These are phyloP conservation scores for Physocephala rufipes DNA, from an alignment of 2,888 invertebrate species.

Conservation along the genomic window DNA sequence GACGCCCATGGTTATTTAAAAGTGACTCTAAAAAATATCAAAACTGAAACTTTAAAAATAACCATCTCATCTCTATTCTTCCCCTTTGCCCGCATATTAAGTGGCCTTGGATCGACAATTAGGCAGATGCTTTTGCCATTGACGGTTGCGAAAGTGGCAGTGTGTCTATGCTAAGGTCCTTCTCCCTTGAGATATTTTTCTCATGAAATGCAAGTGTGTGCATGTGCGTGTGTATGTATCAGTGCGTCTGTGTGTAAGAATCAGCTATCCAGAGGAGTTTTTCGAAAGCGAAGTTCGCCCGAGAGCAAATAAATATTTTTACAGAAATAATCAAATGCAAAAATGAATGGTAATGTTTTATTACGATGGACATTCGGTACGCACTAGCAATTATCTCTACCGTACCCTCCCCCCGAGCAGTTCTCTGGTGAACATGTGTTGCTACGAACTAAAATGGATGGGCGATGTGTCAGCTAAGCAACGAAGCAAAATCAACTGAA, in stretches of 20 bases:
- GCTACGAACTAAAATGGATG: slow-evolving; percentile 3
- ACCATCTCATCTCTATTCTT: slow-evolving; percentile 5
- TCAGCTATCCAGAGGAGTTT: not conserved
- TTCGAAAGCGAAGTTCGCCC: slow-evolving; percentile 6
- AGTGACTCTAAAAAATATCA: slow-evolving; percentile 42
- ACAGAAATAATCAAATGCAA: slow-evolving; percentile 35
- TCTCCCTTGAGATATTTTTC: not conserved
- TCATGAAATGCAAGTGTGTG: not conserved
- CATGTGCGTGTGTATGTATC: slow-evolving; percentile 12
- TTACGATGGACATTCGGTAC: not conserved
- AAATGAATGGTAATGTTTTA: slow-evolving; percentile 31
- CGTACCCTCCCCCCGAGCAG: too few species aligned
- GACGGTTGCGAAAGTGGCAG: slow-evolving; percentile 17
- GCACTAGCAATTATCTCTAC: too few species aligned
- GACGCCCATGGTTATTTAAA: slow-evolving; percentile 43
- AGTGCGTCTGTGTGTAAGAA: not conserved
- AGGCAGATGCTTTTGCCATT: slow-evolving; percentile 19
- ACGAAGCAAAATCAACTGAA: not conserved
- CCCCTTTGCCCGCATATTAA: slow-evolving; percentile 9
- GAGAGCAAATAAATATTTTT: slow-evolving; percentile 34
- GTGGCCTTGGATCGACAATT: slow-evolving; percentile 3
- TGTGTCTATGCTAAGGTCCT: slow-evolving; percentile 16
- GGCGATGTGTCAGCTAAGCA: slow-evolving; percentile 19
- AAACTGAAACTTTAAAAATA: slow-evolving; percentile 39
- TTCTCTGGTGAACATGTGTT: too few species aligned